A percentile compares a stretch with the other conserved stretches of the same genome.
These are phyloP conservation scores for Acanthornis magna DNA, from an alignment of 2,797 vertebrate genomes.

Conservation along the genomic window DNA sequence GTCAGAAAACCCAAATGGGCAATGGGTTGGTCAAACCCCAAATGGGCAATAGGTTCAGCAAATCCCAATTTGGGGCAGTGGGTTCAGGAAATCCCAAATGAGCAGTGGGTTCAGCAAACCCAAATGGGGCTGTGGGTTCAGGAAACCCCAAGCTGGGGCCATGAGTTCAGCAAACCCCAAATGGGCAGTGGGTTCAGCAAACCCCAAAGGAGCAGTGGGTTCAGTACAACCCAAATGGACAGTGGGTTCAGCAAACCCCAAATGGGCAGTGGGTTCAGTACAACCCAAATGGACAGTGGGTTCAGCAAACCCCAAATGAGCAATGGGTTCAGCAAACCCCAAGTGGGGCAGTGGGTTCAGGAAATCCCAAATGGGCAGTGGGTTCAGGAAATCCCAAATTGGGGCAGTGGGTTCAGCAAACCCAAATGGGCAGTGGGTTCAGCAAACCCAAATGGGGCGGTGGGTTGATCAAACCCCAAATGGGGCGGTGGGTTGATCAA, in stretches of 20 bases:
- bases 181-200: background rate
- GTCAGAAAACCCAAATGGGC: background rate
- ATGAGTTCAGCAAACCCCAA: background rate
- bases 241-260: background rate
- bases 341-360: background rate
- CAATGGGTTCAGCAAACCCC: background rate
- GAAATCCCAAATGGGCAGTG: background rate
- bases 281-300: background rate
- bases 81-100: too few relatives aligned
- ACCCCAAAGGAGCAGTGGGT: background rate
- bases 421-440: too few relatives aligned
- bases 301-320: fast-evolving
- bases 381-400: fast-evolving
- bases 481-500: too few relatives aligned
- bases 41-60: too few relatives aligned
- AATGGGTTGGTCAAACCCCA: background rate
- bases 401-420: background rate
- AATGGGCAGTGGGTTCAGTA: background rate
- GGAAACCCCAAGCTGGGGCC: background rate
- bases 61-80: background rate
- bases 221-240: background rate
- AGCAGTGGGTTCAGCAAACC: background rate
- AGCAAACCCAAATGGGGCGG: fast-evolving
- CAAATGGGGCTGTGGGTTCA: background rate
- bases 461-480: fast-evolving